A percentile compares a stretch with the other conserved stretches of the same genome.
These are phyloP conservation scores for Erpobdella octoculata DNA, from an alignment of 2,888 invertebrate species.

Conservation along the genomic window DNA sequence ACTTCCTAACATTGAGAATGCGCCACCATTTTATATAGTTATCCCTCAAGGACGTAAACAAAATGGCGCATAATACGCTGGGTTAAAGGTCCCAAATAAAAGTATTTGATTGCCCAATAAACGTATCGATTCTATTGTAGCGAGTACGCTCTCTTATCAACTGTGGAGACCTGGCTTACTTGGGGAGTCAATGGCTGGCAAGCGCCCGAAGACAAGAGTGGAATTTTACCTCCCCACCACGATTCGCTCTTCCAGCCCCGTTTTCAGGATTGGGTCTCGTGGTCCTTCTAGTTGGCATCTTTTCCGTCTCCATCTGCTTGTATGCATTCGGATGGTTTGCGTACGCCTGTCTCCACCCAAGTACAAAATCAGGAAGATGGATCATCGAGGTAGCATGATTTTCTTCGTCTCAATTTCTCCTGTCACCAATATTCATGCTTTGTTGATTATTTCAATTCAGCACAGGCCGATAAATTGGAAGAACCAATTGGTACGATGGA, in stretches of 20 bases:
- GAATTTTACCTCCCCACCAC: not conserved
- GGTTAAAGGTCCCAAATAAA: no score
- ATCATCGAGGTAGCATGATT: constrained; percentile 29
- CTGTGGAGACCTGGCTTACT: constrained; percentile 8
- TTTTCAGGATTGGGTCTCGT: constrained; percentile 7
- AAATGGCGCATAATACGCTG: no score
- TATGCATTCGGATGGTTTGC: constrained; percentile 66
- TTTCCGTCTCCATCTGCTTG: constrained; percentile 24
- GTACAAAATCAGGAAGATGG: constrained; percentile 48
- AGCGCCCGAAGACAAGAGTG: not conserved
- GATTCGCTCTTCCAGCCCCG: not conserved
- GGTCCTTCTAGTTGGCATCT: constrained; percentile 12
- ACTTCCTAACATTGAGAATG: no score
- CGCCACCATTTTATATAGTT: no score
- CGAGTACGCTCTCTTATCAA: constrained; percentile 21
- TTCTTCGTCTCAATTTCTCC: not conserved
- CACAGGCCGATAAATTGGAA: constrained; percentile 33
- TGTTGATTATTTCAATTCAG: constrained; percentile 64
- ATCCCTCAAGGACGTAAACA: no score
- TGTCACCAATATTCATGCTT: constrained; percentile 34
- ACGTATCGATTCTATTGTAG: not conserved
- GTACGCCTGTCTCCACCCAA: constrained; percentile 93
- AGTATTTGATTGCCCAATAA: not conserved
- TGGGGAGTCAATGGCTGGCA: constrained; percentile 17
- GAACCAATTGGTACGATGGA: constrained; percentile 13